A percentile compares a stretch with the other conserved stretches of the same genome.
These are phyloP conservation scores for Rotaria macrura DNA, from an alignment of 2,888 invertebrate species.

Conservation along the genomic window DNA sequence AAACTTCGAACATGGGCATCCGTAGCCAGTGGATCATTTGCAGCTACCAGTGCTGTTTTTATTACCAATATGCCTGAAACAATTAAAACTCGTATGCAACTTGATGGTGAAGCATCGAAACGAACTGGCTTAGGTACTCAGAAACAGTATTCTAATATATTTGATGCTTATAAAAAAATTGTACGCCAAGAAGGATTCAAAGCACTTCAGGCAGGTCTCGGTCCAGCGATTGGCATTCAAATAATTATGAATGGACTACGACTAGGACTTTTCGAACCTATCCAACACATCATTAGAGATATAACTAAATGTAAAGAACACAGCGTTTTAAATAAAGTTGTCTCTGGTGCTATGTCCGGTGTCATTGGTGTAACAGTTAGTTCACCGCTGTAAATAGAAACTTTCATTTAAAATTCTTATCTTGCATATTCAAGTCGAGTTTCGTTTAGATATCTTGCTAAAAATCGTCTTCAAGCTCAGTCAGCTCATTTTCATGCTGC, in stretches of 20 bases:
- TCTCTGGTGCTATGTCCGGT: neutral
- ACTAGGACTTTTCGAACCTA: neutral
- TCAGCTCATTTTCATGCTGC: neutral
- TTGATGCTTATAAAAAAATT: slow-evolving; percentile 1
- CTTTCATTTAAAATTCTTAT: neutral
- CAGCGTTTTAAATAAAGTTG: neutral
- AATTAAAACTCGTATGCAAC: neutral
- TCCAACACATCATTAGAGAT: neutral
- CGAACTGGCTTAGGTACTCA: neutral
- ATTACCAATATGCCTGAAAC: neutral
- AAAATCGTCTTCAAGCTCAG: neutral
- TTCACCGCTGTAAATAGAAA: neutral
- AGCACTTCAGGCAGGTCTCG: slow-evolving; percentile 4
- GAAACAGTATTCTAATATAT: neutral
- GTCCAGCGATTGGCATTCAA: slow-evolving; percentile 1
- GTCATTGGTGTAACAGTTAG: neutral
- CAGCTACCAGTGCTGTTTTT: neutral
- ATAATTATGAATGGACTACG: slow-evolving; percentile 1
- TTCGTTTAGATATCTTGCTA: neutral
- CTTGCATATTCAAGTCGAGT: neutral
- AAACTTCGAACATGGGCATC: neutral
- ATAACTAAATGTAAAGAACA: neutral
- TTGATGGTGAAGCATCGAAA: slow-evolving; percentile 11
- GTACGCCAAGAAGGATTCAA: neutral
- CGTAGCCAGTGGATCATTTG: neutral